Evolutionary conservation across 2,888 invertebrate species (phyloP), one percentile per base, ranked within the genome.

Genomic region (Cephus pygmeus): DNA sequence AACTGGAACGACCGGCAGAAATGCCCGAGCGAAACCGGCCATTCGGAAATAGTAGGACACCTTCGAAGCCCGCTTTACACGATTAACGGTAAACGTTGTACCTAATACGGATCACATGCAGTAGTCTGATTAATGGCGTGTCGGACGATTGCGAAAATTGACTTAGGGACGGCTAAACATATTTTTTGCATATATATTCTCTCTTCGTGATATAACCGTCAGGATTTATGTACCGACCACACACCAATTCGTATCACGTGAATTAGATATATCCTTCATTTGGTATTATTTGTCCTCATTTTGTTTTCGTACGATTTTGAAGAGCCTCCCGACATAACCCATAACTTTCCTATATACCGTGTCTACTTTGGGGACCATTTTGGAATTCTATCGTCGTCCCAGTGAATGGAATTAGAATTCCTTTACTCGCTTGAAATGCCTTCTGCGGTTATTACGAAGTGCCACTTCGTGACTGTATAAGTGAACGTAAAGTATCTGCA

Each of bases 371-470:
- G 33, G 15, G n/a, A 75, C 79, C 75, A 85, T 82, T 75, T 83
- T 75, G 82, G 81, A 81, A 86, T 85, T 81, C 83, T 80, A 81
- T 82, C 81, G 81, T 84, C 84, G 80, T 56, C 40, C 23, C 79
- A 80, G 83, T 84, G 79, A 86, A 82, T 80, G 79, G 79, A 85
- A 84, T 85, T 80, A 79, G 82, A 85, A 82, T 84, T 80, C 81
- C 82, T 78, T 79, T 79, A 76, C 56, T 56, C 56, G 78, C 81
- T 83, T 80, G 56, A 82, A 82, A 83, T 84, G 80, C 80, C 80
- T 83, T 79, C 80, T 77, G 80, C 81, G 75, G 81, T 85, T 83
- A 81, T 85, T 85, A 82, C 83, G 75, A 80, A 82, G 85, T 80
- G 81, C 81, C 83, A 83, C 56, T 56, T 56, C 56, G 56, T 56